Evolutionary conservation across 2,888 invertebrate species (phyloP).

Genomic region (Microctonus hyperodae): DNA sequence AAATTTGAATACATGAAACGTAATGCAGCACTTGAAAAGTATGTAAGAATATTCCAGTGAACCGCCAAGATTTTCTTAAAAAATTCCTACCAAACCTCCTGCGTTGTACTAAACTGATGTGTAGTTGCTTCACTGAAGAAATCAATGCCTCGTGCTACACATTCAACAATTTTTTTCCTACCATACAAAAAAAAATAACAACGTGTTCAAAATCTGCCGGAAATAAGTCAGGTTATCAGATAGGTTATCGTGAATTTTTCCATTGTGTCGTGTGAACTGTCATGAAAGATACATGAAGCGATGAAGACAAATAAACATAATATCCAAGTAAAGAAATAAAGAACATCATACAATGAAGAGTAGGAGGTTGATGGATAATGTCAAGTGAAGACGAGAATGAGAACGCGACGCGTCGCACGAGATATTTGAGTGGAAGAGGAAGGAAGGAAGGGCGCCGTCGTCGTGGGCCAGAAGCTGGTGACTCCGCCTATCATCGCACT

Average conservation of each 20-base stretch:
- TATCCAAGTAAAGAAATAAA: neutral
- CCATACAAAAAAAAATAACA: neutral
- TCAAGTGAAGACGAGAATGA: slow-evolving; percentile 19
- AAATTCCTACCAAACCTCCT: neutral
- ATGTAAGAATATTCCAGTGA: slow-evolving; percentile 34
- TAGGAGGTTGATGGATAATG: neutral
- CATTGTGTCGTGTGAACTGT: neutral
- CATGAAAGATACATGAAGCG: slow-evolving; percentile 14
- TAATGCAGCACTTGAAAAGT: slow-evolving; percentile 48
- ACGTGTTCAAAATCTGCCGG: neutral
- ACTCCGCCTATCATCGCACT: slow-evolving; percentile 63
- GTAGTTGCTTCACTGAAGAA: neutral
- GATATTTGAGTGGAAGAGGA: slow-evolving; percentile 42
- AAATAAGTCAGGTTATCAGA: neutral
- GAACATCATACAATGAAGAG: slow-evolving; percentile 1
- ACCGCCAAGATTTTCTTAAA: neutral
- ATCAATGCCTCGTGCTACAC: neutral
- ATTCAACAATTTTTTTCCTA: neutral
- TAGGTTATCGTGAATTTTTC: neutral
- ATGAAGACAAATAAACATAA: neutral
- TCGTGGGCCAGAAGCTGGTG: slow-evolving; percentile 56
- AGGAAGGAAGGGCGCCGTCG: slow-evolving; percentile 58
- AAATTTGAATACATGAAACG: slow-evolving; percentile 62
- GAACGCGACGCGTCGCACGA: neutral
- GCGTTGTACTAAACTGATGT: neutral